These are phyloP conservation scores for Bimastos eiseni DNA, from an alignment of 2,888 invertebrate genomes.

Conservation along the genomic window DNA sequence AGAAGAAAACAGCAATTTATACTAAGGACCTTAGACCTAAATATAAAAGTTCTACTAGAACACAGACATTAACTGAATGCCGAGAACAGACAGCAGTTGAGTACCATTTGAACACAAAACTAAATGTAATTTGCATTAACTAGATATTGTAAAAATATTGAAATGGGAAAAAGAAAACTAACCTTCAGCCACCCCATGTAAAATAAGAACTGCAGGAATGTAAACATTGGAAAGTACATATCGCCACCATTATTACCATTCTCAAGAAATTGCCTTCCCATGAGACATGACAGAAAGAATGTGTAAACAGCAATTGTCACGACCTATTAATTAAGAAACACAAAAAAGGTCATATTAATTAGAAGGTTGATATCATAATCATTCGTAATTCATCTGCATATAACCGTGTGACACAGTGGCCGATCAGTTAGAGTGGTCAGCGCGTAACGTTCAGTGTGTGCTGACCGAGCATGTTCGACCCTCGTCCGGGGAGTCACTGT, in stretches of 20 bases:
- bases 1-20: neutral
- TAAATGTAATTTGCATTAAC: neutral
- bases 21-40: neutral
- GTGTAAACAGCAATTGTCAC: constrained; percentile 87
- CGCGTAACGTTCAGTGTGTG: too few relatives aligned
- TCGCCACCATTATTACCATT: constrained; percentile 67
- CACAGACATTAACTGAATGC: too few relatives aligned
- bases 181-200: constrained; percentile 73
- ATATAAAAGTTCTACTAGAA: neutral
- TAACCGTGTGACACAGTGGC: too few relatives aligned
- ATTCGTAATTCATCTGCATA: neutral
- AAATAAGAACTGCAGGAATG: constrained; percentile 75
- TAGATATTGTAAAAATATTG: neutral
- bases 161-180: neutral
- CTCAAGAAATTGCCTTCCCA: constrained; percentile 77
- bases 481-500: too few relatives aligned
- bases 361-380: neutral
- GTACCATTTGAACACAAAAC: neutral
- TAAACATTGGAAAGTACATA: constrained; percentile 86
- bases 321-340: constrained; percentile 69
- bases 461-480: too few relatives aligned
- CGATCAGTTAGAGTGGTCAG: too few relatives aligned
- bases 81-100: neutral
- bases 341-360: neutral
- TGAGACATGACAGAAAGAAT: constrained; percentile 83